A percentile compares a stretch with the other conserved stretches of the same genome.
Evolutionary conservation across 2,888 invertebrate species (phyloP).

Genomic region (Rosalia funebris): DNA sequence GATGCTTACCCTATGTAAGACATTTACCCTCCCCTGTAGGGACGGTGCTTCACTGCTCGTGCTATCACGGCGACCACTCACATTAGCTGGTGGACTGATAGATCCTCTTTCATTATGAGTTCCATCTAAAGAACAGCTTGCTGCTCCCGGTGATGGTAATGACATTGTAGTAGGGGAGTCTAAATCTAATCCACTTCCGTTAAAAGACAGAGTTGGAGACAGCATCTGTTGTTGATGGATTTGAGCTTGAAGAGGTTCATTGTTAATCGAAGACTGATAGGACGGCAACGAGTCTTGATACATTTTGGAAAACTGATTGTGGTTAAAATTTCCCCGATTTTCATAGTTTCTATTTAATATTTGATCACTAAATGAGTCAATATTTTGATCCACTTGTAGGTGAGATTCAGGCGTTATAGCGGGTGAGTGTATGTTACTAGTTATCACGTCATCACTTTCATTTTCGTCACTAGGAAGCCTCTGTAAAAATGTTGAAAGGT

Average conservation of each 20-base stretch:
- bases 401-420: constrained; percentile 76
- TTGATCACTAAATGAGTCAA: constrained; percentile 83
- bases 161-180: constrained; percentile 84
- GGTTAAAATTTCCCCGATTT: constrained; percentile 51
- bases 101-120: constrained; percentile 70
- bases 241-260: constrained; percentile 69
- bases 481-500: constrained; percentile 79
- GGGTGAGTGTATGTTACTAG: constrained; percentile 77
- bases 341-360: constrained; percentile 66
- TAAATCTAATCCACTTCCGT: constrained; percentile 73
- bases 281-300: constrained; percentile 61
- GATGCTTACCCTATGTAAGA: constrained; percentile 88
- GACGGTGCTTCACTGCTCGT: constrained; percentile 60
- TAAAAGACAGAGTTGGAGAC: constrained; percentile 70
- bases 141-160: constrained; percentile 82
- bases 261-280: constrained; percentile 58
- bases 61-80: constrained; percentile 68
- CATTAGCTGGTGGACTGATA: constrained; percentile 75
- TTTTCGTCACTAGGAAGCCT: constrained; percentile 72
- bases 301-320: constrained; percentile 61
- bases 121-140: constrained; percentile 75
- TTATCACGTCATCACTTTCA: constrained; percentile 69
- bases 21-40: constrained; percentile 71
- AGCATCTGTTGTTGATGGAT: constrained; percentile 72
- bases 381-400: constrained; percentile 66